Percentiles rank a stretch among this genome's conserved stretches.
Evolutionary conservation across 2,113 vertebrate genomes (phyloP).

Genomic region (Saiga tatarica): DNA sequence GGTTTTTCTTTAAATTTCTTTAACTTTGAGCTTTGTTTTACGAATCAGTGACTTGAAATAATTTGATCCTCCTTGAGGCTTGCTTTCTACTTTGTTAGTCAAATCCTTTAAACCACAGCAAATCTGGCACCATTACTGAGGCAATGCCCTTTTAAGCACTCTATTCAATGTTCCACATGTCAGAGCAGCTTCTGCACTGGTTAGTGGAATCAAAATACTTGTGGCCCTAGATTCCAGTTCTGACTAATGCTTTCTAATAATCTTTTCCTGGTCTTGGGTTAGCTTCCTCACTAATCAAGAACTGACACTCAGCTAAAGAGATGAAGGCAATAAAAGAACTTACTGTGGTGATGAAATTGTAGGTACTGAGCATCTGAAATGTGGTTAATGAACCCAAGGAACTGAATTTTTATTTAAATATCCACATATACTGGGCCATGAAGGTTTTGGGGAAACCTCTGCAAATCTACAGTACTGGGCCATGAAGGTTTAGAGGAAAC

Average conservation of each 20-base stretch:
- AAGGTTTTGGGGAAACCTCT: not conserved
- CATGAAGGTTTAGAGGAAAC: not conserved
- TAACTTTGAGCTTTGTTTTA: slow-evolving; percentile 12
- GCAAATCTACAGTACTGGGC: not conserved
- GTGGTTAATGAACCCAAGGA: not conserved
- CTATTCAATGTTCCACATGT: not conserved
- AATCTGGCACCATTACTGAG: not conserved
- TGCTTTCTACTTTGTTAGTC: not conserved
- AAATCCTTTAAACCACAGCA: not conserved
- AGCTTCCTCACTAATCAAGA: not conserved
- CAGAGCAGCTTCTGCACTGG: not conserved
- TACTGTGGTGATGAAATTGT: not conserved
- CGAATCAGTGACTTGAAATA: not conserved
- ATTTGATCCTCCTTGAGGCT: not conserved
- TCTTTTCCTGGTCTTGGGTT: not conserved
- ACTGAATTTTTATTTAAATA: slow-evolving; percentile 16
- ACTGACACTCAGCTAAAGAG: slow-evolving; percentile 2
- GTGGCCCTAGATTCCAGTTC: not conserved
- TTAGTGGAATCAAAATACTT: not conserved
- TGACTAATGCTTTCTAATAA: not conserved
- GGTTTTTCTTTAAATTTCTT: not conserved
- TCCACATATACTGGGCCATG: not conserved
- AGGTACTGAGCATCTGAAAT: not conserved
- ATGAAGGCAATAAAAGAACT: slow-evolving; percentile 2
- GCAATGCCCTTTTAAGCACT: not conserved